These are phyloP conservation scores for Parnassius apollo DNA, from an alignment of 2,888 invertebrate genomes.

Conservation along the genomic window DNA sequence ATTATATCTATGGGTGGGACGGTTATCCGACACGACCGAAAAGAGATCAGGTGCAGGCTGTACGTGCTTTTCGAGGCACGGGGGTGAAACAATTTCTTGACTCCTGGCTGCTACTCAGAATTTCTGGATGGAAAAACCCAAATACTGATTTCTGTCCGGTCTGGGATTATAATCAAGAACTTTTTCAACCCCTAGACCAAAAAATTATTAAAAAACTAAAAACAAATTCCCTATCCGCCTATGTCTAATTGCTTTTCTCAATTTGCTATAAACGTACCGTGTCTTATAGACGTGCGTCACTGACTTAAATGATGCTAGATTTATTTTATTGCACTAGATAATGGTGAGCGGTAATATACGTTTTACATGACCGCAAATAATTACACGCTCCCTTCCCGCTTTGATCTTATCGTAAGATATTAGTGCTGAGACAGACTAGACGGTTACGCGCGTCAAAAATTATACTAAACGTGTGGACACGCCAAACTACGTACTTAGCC, in stretches of 20 bases:
- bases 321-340: constrained; percentile 22
- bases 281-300: constrained; percentile 13
- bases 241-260: constrained; percentile 17
- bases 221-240: background rate
- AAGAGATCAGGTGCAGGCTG: no score
- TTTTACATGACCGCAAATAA: constrained; percentile 21
- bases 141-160: no score
- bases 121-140: no score
- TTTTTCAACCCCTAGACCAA: no score
- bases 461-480: no score
- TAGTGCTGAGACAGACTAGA: constrained; percentile 13
- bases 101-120: no score
- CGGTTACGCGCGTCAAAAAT: background rate
- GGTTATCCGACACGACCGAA: no score
- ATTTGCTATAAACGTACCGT: constrained; percentile 9
- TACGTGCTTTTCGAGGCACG: no score
- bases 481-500: no score
- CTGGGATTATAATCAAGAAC: no score
- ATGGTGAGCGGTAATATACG: constrained; percentile 5
- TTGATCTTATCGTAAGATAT: constrained; percentile 12
- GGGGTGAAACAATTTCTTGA: no score
- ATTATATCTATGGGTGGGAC: no score
- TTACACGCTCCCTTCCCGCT: constrained; percentile 13
- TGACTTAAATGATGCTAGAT: constrained; percentile 10
- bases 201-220: background rate